Conservation (phyloP, 37 sponge, comb jelly and placozoan genomes). For the Geodia barretti region DNA sequence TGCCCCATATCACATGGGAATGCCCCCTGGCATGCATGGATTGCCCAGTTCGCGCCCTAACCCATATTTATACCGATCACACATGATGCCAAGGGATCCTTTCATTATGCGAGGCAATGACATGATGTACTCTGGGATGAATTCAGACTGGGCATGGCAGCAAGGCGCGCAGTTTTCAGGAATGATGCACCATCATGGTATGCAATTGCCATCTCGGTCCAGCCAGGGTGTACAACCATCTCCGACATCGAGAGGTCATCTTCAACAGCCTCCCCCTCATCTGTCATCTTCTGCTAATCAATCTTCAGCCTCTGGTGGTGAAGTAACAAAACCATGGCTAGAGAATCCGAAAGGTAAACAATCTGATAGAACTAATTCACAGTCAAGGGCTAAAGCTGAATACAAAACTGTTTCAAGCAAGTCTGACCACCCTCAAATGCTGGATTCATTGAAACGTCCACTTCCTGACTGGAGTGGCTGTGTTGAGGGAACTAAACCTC, state of each 20-base stretch:
- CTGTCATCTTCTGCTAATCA: slow-evolving; percentile 7
- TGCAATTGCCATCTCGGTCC: neutral
- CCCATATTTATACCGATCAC: neutral
- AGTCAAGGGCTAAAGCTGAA: neutral
- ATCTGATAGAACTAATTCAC: no score
- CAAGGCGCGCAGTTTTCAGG: neutral
- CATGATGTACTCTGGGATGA: neutral
- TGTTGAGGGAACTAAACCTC: slow-evolving; percentile 64
- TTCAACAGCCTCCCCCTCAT: neutral
- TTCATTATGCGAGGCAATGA: neutral
- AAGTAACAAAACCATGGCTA: neutral
- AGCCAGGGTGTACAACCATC: neutral
- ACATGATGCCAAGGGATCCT: slow-evolving; percentile 7
- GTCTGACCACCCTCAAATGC: neutral
- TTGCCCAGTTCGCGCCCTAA: slow-evolving; percentile 15
- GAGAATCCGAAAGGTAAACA: no score
- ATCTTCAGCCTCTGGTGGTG: neutral
- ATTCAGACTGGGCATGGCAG: neutral
- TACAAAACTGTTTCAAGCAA: neutral
- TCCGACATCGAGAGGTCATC: neutral
- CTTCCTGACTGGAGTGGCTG: slow-evolving; percentile 57
- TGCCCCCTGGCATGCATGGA: slow-evolving; percentile 7
- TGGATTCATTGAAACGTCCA: slow-evolving; percentile 18
- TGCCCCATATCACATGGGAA: slow-evolving; percentile 5
- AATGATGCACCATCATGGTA: neutral